These are phyloP conservation scores for Drosophila guanche DNA, from an alignment of 1,140 invertebrate genomes.

Conservation along the genomic window DNA sequence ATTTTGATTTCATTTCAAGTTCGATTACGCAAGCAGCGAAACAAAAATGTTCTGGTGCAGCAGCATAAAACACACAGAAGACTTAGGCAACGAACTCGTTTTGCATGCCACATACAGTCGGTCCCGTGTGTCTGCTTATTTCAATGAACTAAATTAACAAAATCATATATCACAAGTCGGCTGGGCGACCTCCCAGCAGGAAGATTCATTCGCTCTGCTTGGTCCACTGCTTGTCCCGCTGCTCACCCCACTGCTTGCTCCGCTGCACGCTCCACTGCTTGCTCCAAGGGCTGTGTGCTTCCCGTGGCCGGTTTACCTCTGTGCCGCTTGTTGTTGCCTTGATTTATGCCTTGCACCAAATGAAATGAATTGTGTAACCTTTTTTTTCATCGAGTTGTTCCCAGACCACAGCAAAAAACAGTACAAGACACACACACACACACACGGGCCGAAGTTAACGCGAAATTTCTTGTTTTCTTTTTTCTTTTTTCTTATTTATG, in stretches of 20 bases:
- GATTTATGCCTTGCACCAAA: constrained; percentile 81
- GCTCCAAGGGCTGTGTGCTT: neutral
- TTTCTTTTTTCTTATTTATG: too few relatives aligned
- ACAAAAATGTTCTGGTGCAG: constrained; percentile 52
- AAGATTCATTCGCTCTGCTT: constrained; percentile 24
- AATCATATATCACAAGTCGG: constrained; percentile 74
- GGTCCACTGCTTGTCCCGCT: constrained; percentile 10
- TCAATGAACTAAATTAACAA: constrained; percentile 75
- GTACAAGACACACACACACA: constrained; percentile 25
- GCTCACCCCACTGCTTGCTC: constrained; percentile 2
- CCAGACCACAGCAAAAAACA: constrained; percentile 18
- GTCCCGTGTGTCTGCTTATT: constrained; percentile 26
- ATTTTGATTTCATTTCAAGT: constrained; percentile 63
- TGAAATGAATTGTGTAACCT: constrained; percentile 82
- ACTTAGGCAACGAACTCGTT: constrained; percentile 72
- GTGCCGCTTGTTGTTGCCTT: constrained; percentile 70
- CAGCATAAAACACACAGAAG: constrained; percentile 50
- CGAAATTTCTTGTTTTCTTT: constrained; percentile 72
- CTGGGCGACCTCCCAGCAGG: constrained; percentile 69
- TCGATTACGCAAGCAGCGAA: constrained; percentile 63
- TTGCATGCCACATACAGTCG: constrained; percentile 1
- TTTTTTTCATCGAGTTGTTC: constrained; percentile 29
- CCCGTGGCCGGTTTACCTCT: constrained; percentile 20
- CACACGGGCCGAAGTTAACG: constrained; percentile 55
- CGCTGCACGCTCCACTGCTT: constrained; percentile 1